A percentile compares a stretch with the other conserved stretches of the same genome.
phyloP scores from a whole-genome alignment of 1,140 invertebrate species.

The Archegozetes longisetosus region DNA sequence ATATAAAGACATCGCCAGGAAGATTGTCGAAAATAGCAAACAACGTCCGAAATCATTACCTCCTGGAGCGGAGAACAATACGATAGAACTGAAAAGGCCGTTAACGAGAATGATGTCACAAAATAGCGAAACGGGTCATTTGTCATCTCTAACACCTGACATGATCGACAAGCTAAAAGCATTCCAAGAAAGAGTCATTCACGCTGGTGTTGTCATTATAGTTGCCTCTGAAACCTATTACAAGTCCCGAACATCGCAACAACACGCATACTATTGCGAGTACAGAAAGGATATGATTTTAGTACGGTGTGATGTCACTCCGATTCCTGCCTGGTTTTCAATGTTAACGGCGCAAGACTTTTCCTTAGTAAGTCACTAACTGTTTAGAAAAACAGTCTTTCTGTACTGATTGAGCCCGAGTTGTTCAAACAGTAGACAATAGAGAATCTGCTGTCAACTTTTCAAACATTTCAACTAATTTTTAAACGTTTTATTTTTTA shows the following conservation, averaged over 20 bases:
- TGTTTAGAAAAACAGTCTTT: too few species aligned
- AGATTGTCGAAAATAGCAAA: slow-evolving; percentile 17
- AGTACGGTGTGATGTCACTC: slow-evolving; percentile 25
- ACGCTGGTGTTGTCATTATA: slow-evolving; percentile 29
- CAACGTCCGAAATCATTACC: slow-evolving; percentile 1
- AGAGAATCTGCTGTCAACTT: too few species aligned
- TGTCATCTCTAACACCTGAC: slow-evolving; percentile 18
- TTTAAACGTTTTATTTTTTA: slow-evolving; percentile 11
- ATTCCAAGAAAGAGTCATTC: slow-evolving; percentile 31
- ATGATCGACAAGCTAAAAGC: slow-evolving; percentile 19
- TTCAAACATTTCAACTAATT: slow-evolving; percentile 1
- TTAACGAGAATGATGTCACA: slow-evolving; percentile 18
- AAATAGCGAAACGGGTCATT: slow-evolving; percentile 16
- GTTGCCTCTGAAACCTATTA: slow-evolving; percentile 29
- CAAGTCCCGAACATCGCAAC: slow-evolving; percentile 28
- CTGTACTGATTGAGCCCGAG: too few species aligned
- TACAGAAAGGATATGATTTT: slow-evolving; percentile 29
- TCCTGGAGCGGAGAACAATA: not conserved
- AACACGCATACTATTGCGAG: slow-evolving; percentile 34
- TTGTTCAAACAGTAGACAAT: too few species aligned
- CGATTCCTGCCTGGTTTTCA: slow-evolving; percentile 20
- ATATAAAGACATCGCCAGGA: slow-evolving; percentile 7
- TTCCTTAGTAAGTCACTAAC: slow-evolving; percentile 18
- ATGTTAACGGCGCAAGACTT: slow-evolving; percentile 21
- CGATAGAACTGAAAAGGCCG: slow-evolving; percentile 11